Percentiles rank a stretch among this genome's conserved stretches.
phyloP scores from a whole-genome alignment of 2,888 invertebrate species.

The Drosophila sordidula region DNA sequence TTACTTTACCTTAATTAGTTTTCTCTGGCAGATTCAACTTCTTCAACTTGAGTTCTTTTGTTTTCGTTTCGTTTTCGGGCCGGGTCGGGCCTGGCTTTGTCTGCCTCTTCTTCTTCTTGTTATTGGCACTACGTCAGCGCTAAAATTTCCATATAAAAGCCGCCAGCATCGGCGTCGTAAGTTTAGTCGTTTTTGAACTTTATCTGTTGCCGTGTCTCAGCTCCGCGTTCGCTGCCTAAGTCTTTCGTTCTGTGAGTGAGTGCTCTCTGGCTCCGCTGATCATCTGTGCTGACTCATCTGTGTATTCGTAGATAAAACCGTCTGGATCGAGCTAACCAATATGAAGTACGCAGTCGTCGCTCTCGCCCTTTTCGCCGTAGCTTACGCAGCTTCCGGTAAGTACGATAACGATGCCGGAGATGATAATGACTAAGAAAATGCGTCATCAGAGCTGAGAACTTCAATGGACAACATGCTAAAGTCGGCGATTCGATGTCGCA shows the following conservation, averaged over 20 bases:
- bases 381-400: constrained; percentile 79
- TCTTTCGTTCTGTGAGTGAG: constrained; percentile 76
- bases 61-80: constrained; percentile 12
- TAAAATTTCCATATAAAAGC: constrained; percentile 78
- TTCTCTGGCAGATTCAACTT: too few relatives aligned
- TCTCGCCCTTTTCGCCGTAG: constrained; percentile 58
- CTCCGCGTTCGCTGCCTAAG: constrained; percentile 70
- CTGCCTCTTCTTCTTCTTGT: constrained; percentile 31
- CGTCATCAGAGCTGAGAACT: constrained; percentile 31
- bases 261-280: not conserved
- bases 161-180: constrained; percentile 34
- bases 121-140: constrained; percentile 67
- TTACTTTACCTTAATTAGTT: not conserved
- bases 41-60: too few relatives aligned
- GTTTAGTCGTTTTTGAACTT: constrained; percentile 71
- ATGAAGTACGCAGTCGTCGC: constrained; percentile 72
- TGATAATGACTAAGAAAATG: constrained; percentile 7
- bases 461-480: constrained; percentile 1
- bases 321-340: constrained; percentile 32
- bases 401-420: constrained; percentile 5
- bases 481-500: constrained; percentile 19
- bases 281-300: constrained; percentile 21
- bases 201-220: constrained; percentile 22
- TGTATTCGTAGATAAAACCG: constrained; percentile 34
- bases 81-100: constrained; percentile 1